Evolutionary conservation across 2,888 invertebrate genomes (phyloP).

Genomic region (Ommatoiulus sabulosus): DNA sequence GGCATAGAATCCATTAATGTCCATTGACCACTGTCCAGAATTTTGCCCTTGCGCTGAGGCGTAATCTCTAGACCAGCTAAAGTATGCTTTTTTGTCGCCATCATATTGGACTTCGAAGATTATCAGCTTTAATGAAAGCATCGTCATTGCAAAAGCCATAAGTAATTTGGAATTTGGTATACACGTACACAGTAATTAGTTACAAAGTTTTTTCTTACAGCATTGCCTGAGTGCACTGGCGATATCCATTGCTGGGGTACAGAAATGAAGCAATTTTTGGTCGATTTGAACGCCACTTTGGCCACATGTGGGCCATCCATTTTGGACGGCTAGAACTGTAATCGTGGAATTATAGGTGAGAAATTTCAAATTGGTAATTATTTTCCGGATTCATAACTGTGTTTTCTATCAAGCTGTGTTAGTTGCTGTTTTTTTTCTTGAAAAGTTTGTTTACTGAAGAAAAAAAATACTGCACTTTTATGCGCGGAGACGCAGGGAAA

Average conservation of each 20-base stretch:
- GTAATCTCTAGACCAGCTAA: conserved; percentile 53
- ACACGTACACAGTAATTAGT: too few species aligned
- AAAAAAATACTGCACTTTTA: too few species aligned
- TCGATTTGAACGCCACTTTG: conserved; percentile 48
- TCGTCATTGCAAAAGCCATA: not conserved
- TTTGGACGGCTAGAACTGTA: not conserved
- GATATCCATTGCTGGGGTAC: conserved; percentile 49
- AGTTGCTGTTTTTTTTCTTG: too few species aligned
- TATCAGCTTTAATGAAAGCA: conserved; percentile 46
- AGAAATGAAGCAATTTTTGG: conserved; percentile 55
- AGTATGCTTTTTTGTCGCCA: conserved; percentile 44
- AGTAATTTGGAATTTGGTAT: not conserved
- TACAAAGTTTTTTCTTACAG: not conserved
- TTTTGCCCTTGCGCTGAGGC: not conserved
- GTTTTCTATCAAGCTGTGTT: too few species aligned
- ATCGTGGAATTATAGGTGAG: not conserved
- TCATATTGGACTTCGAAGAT: conserved; percentile 41
- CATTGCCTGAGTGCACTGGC: not conserved
- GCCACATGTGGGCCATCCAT: conserved; percentile 53
- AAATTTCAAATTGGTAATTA: not conserved
- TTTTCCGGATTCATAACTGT: too few species aligned
- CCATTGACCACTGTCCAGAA: conserved; percentile 13
- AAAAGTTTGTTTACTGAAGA: too few species aligned
- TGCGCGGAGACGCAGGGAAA: too few species aligned
- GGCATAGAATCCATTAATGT: conserved; percentile 54